A percentile compares a stretch with the other conserved stretches of the same genome.
phyloP scores from a whole-genome alignment of 2,797 vertebrate genomes.

The Alosa sapidissima region DNA sequence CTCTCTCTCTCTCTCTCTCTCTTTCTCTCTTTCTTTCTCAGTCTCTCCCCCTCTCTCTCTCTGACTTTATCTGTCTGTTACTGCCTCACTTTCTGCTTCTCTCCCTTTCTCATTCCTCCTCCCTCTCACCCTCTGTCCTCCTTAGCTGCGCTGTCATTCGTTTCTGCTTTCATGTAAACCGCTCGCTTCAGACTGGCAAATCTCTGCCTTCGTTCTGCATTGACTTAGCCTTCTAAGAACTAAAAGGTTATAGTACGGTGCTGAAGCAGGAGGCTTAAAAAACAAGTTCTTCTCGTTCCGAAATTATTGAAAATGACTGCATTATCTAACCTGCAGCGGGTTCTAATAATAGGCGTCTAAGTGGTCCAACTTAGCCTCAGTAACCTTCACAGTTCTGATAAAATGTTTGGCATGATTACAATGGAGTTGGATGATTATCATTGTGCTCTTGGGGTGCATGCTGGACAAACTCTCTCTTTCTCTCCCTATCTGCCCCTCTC shows the following conservation, averaged over 20 bases:
- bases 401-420: not conserved
- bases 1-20: slow-evolving; percentile 19
- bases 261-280: not conserved
- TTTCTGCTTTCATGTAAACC: slow-evolving; percentile 17
- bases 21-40: slow-evolving; percentile 2
- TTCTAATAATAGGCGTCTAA: slow-evolving; percentile 31
- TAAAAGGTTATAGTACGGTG: not conserved
- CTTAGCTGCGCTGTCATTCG: not conserved
- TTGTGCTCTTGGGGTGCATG: not conserved
- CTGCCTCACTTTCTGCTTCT: not conserved
- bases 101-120: not conserved
- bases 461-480: not conserved
- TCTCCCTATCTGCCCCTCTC: not conserved
- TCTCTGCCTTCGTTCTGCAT: not conserved
- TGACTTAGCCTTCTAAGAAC: not conserved
- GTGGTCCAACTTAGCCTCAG: slow-evolving; percentile 6
- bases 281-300: slow-evolving; percentile 16
- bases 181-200: not conserved
- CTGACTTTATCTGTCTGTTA: not conserved
- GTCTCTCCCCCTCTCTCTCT: slow-evolving; percentile 21
- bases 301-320: slow-evolving; percentile 31
- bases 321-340: slow-evolving; percentile 15
- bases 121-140: not conserved
- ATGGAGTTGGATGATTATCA: not conserved
- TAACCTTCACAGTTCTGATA: slow-evolving; percentile 19